phyloP scores from a whole-genome alignment of 2,113 vertebrate genomes.

The Sinocyclocheilus rhinocerous region DNA sequence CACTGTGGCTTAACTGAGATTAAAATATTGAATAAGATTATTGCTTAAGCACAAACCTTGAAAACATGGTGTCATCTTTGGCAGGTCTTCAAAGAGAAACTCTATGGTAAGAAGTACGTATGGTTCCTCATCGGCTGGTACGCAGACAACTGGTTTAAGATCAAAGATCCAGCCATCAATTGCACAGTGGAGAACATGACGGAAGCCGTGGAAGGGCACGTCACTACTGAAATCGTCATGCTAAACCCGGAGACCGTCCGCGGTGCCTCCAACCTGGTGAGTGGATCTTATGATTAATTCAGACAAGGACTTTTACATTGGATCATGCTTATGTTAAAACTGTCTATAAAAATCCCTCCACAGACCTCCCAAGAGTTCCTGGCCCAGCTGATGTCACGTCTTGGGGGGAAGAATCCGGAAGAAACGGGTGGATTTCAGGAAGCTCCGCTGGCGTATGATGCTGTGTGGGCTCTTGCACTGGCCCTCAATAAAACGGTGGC shows the following conservation, averaged over 20 bases:
- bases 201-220: conserved; percentile 91
- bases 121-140: conserved; percentile 99
- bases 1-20: neutral
- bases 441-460: conserved; percentile 91
- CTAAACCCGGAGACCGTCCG: conserved; percentile 91
- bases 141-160: conserved; percentile 97
- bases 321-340: neutral
- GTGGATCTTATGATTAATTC: conserved; percentile 13
- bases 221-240: conserved; percentile 97
- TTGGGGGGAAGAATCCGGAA: conserved; percentile 88
- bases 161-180: conserved; percentile 91
- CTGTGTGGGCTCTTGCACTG: conserved; percentile 92
- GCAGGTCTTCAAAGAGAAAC: conserved; percentile 95
- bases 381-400: conserved; percentile 84
- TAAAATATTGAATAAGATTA: conserved; percentile 11
- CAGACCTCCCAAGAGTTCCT: conserved; percentile 95
- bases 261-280: conserved; percentile 92
- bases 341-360: neutral
- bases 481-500: conserved; percentile 93
- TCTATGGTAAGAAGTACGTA: conserved; percentile 93
- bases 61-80: neutral
- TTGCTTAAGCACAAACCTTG: neutral
- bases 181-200: conserved; percentile 96
- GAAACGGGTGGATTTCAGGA: conserved; percentile 94
- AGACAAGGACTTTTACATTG: neutral